Evolutionary conservation across 2,888 invertebrate genomes (phyloP).

Genomic region (Meteorus colon): DNA sequence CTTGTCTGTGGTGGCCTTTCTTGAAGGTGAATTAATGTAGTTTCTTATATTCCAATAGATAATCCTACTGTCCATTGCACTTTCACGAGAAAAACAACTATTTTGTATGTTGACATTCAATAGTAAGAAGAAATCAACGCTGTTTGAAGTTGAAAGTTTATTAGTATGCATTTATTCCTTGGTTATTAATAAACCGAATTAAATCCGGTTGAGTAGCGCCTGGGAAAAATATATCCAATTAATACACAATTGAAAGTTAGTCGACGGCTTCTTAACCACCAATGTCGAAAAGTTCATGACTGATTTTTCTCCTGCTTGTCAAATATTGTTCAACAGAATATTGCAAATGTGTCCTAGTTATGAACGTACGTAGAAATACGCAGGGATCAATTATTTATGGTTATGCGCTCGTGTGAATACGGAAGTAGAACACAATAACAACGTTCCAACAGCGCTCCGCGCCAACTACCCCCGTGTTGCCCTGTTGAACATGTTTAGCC

Average conservation of each 20-base stretch:
- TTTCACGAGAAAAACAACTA: neutral
- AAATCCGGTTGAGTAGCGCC: neutral
- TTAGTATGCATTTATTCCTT: neutral
- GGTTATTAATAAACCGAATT: neutral
- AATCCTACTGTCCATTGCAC: neutral
- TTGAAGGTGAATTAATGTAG: neutral
- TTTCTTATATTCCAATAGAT: neutral
- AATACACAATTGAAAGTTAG: neutral
- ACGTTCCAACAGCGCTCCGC: too few species aligned
- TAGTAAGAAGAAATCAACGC: neutral
- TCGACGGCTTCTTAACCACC: neutral
- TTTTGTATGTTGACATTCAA: neutral
- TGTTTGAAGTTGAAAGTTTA: neutral
- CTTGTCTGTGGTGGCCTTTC: neutral
- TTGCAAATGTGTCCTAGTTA: neutral
- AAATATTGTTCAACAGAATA: neutral
- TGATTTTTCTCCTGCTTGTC: neutral
- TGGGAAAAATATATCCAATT: neutral
- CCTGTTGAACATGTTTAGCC: too few species aligned
- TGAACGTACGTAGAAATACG: neutral
- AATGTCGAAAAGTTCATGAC: neutral
- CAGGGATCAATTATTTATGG: neutral
- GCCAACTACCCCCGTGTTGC: too few species aligned
- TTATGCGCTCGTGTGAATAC: neutral
- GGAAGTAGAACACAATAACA: too few species aligned